Evolutionary conservation across 1,140 invertebrate genomes (phyloP).

Genomic region (Chrysomallon squamiferum): DNA sequence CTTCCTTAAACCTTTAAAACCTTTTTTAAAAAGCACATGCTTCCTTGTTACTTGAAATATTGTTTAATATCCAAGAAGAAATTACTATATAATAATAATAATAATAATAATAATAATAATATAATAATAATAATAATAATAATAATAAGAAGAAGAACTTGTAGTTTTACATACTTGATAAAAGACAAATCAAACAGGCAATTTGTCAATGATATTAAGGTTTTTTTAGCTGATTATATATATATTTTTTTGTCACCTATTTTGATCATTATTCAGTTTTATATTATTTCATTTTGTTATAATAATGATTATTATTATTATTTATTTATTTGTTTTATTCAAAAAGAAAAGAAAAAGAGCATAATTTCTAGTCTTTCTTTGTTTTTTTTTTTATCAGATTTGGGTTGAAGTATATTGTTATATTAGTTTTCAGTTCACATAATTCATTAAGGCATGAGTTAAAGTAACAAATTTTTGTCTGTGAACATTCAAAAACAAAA

Average conservation of each 20-base stretch:
- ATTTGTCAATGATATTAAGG: neutral
- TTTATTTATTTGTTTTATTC: neutral
- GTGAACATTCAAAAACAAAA: no score
- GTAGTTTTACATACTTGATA: no score
- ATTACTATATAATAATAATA: no score
- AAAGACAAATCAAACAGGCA: neutral
- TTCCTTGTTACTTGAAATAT: no score
- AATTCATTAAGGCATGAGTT: neutral
- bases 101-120: no score
- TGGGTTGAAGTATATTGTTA: neutral
- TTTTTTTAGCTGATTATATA: neutral
- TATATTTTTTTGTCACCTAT: neutral
- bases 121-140: no score
- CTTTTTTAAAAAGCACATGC: no score
- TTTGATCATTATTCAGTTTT: neutral
- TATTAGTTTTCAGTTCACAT: neutral
- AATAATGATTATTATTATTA: neutral
- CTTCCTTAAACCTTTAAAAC: no score
- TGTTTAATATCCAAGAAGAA: no score
- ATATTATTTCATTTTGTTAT: neutral
- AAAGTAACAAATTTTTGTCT: no score
- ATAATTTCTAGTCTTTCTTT: neutral
- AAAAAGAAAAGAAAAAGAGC: neutral
- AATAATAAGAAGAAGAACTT: no score
- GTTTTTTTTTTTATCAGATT: neutral